Evolutionary conservation across 2,888 invertebrate genomes (phyloP), one percentile per base, ranked within the genome.

Genomic region (Pachycephus smyrnensis): DNA sequence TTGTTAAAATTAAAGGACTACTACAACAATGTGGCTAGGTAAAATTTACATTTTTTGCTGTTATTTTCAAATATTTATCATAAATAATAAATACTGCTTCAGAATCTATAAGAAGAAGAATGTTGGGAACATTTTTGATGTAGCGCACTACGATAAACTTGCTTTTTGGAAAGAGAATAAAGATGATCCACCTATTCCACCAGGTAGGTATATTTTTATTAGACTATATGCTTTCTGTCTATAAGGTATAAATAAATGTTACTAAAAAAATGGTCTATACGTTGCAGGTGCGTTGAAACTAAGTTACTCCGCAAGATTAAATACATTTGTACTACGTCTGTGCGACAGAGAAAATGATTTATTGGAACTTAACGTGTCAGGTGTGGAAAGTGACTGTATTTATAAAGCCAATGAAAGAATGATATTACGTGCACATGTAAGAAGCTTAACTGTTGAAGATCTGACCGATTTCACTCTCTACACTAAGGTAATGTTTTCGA

Each of bases 391-490:
- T 84, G 96, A 96, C 91, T 95, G 96, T 86, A 93, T 96, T 82
- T 95, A 96, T 90, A 94, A 96, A 86, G 95, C 96, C 1, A 96
- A 96, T 85, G 96, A 96, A 88, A 93, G 95, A 85, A 95, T 96
- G 92, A 95, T 96, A 55, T 93, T 97, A 85, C 93, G 95, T 80
- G 93, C 95, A 32, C 95, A 94, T 87, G 92, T 97, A 40, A 94
- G 94, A 79, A 94, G 94, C 9, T 89, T 97, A 71, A 93, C 94
- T 11, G 92, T 96, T 3, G 95, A 96, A 82, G 96, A 97, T 89
- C 90, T 96, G 37, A 94, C 95, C 4, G 95, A 96, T 77, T 93
- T 95, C 74, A 96, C 96, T 0, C 92, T 97, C 15, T 97, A 96
- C 88, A 94, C 95, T 0, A 96, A 95, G 93, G 96, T 95, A 88